Conservation (phyloP, 2,113 vertebrate genomes). For the Pelecanoides urinatrix region DNA sequence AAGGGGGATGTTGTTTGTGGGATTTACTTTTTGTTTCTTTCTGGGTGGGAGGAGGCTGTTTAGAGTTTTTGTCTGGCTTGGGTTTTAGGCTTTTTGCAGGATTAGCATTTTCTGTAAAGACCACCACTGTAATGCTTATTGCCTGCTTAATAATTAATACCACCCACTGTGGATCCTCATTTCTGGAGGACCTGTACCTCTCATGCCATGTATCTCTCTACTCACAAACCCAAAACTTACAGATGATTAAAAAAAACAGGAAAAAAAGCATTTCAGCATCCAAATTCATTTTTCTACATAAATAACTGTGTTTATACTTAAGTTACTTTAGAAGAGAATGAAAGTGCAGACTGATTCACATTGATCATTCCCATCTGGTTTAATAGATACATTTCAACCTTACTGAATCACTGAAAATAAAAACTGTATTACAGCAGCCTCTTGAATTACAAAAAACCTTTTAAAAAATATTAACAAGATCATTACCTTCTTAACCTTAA, state of each 20-base stretch:
- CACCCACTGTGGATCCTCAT: neutral
- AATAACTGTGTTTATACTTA: neutral
- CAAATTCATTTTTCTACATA: slow-evolving; percentile 5
- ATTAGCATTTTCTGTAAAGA: slow-evolving; percentile 12
- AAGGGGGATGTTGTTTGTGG: neutral
- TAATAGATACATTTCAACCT: slow-evolving; percentile 44
- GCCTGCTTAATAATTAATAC: slow-evolving; percentile 33
- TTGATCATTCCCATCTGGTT: slow-evolving; percentile 49
- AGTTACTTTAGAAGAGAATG: slow-evolving; percentile 43
- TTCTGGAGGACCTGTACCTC: neutral
- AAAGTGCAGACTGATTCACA: slow-evolving; percentile 49
- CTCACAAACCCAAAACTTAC: neutral
- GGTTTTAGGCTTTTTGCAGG: neutral
- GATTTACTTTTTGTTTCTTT: neutral
- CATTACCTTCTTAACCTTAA: slow-evolving; percentile 66
- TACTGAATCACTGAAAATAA: slow-evolving; percentile 46
- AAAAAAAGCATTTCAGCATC: neutral
- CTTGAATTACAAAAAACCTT: slow-evolving; percentile 71
- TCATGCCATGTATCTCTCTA: neutral
- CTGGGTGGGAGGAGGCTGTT: neutral
- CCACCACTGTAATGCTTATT: neutral
- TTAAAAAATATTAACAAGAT: slow-evolving; percentile 61
- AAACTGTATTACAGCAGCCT: slow-evolving; percentile 60
- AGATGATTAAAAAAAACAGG: neutral
- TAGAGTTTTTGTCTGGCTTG: neutral